Base-by-base conservation (phyloP, 1,140 invertebrate species). In the Nasonia vitripennis region DNA sequence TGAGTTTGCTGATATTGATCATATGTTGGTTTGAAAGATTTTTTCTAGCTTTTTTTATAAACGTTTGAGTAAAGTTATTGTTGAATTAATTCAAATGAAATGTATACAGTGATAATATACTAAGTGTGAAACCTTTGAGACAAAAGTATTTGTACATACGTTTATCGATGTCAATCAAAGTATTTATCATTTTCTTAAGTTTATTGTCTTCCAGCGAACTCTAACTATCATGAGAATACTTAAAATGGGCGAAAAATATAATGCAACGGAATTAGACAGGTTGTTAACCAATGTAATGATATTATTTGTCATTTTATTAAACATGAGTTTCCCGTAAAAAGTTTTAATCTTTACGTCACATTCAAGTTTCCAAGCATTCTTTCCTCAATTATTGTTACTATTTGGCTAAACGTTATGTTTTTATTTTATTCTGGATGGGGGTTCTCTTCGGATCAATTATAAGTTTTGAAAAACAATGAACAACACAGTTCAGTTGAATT, bases 271-370 rank as follows among this genome's bases (percentile, higher is more conserved):
- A 31, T 62, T 62, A 55, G 12, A 27, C 79, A 70, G 20, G 10
- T 80, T 81, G 80, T 81, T 81, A 74, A 81, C 51, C n/a, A 55
- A 55, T 74, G 70, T 81, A 74, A 74, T 81, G 34, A 37, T 14
- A 73, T 74, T 62, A 81, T 81, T 73, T 80, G n/a, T 70, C 62
- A 71, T 27, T 81, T 73, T 17, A 20, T 55, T 55, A 81, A 81
- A 81, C 74, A 81, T 74, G 74, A 74, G 45, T 81, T 74, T 68
- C 20, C 20, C 55, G 51, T 37, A 79, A 70, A 81, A 45, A 62
- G 27, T 17, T 14, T 20, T 9, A 45, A 45, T 62, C 7, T 62
- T 55, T 11, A 51, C n/a, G 37, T 77, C 23, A 12, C 3, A 7
- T 23, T 34, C 20, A 55, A 62, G 31, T 34, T 67, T 62, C 5